Conservation (phyloP, 2,113 vertebrate species). For the Oncorhynchus nerka region DNA sequence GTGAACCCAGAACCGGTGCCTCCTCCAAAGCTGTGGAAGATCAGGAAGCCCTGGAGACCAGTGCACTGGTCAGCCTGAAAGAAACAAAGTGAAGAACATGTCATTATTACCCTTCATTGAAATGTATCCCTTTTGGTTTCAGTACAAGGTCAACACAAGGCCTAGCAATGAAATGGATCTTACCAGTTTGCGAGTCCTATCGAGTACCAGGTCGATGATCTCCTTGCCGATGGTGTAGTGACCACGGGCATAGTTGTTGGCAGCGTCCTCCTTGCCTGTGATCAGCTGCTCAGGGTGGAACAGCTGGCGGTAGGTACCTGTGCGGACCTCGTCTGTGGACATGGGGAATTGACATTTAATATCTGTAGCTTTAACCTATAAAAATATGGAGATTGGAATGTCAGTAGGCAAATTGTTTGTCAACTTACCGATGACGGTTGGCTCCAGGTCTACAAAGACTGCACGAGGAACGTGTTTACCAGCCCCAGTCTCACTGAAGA, state of each 20-base stretch:
- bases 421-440: slow-evolving; percentile 47
- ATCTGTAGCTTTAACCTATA: too few species aligned
- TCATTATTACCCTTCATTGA: neutral
- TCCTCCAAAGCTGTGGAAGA: slow-evolving; percentile 78
- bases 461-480: slow-evolving; percentile 52
- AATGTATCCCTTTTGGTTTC: neutral
- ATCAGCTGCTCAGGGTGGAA: slow-evolving; percentile 84
- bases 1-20: slow-evolving; percentile 81
- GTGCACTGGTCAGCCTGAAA: slow-evolving; percentile 75
- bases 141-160: neutral
- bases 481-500: slow-evolving; percentile 57
- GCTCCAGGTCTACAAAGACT: slow-evolving; percentile 52
- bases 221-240: slow-evolving; percentile 71
- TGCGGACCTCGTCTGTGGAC: slow-evolving; percentile 74
- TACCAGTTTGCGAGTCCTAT: slow-evolving; percentile 70
- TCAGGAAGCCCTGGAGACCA: slow-evolving; percentile 80
- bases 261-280: slow-evolving; percentile 85
- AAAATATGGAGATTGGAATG: too few species aligned
- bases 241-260: slow-evolving; percentile 83
- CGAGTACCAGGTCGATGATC: slow-evolving; percentile 67
- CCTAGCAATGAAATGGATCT: neutral
- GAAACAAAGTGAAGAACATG: neutral
- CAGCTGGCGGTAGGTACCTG: slow-evolving; percentile 79
- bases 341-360: too few species aligned
- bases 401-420: too few species aligned